These are phyloP conservation scores for Ondatra zibethicus DNA, from an alignment of 2,113 vertebrate species.

Conservation along the genomic window DNA sequence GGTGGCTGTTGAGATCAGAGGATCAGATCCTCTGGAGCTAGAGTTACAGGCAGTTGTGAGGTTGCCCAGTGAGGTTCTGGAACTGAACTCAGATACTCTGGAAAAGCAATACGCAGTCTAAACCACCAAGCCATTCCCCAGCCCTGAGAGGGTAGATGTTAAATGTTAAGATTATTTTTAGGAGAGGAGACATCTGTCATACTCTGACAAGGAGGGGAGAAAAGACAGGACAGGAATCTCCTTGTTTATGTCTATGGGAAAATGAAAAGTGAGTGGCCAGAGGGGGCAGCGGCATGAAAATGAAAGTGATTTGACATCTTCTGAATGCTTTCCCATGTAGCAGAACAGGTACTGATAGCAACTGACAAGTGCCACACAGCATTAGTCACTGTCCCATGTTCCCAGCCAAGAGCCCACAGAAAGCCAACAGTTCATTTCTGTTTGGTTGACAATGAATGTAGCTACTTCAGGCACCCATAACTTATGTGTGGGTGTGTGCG, in stretches of 20 bases:
- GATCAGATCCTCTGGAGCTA: neutral
- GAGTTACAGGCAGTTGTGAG: neutral
- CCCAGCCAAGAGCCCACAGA: neutral
- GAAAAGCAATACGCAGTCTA: neutral
- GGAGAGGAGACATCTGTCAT: neutral
- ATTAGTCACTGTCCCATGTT: neutral
- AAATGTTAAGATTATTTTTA: neutral
- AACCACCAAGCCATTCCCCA: neutral
- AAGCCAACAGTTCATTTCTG: conserved; percentile 27
- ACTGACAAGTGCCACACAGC: neutral
- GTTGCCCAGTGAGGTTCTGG: neutral
- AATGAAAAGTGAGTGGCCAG: neutral
- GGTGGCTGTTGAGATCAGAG: neutral
- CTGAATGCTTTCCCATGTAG: neutral
- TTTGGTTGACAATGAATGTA: neutral
- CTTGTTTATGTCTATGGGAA: neutral
- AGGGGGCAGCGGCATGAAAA: neutral
- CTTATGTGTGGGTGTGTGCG: neutral
- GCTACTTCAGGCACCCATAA: neutral
- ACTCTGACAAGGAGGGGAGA: neutral
- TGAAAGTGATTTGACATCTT: neutral
- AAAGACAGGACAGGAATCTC: neutral
- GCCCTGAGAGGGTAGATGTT: neutral
- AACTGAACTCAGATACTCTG: neutral
- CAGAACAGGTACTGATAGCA: neutral